Base-by-base conservation (phyloP, 2,888 invertebrate species). In the Gasteruption jaculator region DNA sequence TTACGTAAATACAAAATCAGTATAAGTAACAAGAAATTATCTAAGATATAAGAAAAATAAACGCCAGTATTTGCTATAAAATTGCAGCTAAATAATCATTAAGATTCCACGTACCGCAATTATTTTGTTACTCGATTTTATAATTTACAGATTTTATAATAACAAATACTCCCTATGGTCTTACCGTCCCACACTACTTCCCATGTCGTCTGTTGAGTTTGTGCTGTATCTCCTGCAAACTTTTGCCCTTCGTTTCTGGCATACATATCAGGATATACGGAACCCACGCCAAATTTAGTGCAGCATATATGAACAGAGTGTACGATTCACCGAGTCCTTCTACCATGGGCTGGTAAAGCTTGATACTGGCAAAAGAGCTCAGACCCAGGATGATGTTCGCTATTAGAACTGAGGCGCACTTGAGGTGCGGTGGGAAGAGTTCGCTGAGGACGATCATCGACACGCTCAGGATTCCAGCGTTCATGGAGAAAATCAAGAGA, bases 171-270 rank as follows among this genome's bases (percentile, higher is more conserved):
- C n/a, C n/a, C n/a, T n/a, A n/a, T n/a, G n/a, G n/a, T n/a, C n/a
- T n/a, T n/a, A n/a, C n/a, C n/a, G n/a, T n/a, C n/a, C n/a, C n/a
- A n/a, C n/a, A n/a, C n/a, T n/a, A n/a, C n/a, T n/a, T n/a, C n/a
- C n/a, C n/a, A n/a, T n/a, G n/a, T n/a, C n/a, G n/a, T n/a, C n/a
- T n/a, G n/a, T n/a, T n/a, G n/a, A n/a, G n/a, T n/a, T n/a, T n/a
- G n/a, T n/a, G n/a, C 21, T 42, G 45, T 14, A 45, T 42, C 27
- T 45, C 34, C 18, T 43, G 41, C 5, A 53, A 24, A 6, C 46
- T 48, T 25, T 53, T 56, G 3, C 52, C 54, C 34, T 48, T 52
- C 2, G 55, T 55, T 38, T 52, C 54, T 5, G 55, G 55, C n/a
- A 55, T 21, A 6, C 22, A 38, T 2, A 45, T n/a, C 6, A 56